Conservation (phyloP, 2,113 vertebrate genomes). For the Epinephelus moara region DNA sequence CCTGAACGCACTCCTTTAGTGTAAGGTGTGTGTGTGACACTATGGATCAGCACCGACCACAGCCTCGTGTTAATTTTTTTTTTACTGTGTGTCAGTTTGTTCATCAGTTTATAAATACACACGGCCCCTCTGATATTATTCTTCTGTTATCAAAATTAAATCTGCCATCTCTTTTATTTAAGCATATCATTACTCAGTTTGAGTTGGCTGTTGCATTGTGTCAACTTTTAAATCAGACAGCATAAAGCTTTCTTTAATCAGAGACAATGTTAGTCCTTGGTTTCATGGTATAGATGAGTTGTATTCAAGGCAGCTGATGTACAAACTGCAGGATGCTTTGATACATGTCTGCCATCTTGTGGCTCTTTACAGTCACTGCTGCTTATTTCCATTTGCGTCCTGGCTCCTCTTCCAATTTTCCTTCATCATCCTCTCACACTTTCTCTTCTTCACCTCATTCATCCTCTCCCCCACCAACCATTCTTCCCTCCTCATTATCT, state of each 20-base stretch:
- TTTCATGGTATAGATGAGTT: background rate
- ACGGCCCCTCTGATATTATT: background rate
- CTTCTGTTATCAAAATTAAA: background rate
- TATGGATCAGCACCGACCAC: background rate
- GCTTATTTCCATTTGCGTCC: background rate
- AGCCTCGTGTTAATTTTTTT: background rate
- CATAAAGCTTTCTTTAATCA: background rate
- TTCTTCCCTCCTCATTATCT: background rate
- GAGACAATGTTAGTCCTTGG: background rate
- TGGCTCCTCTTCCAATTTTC: background rate
- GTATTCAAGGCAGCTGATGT: background rate
- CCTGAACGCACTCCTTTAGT: conserved; percentile 40
- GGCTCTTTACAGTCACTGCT: conserved; percentile 35
- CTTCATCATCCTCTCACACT: background rate
- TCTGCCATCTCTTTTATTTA: background rate
- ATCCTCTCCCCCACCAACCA: background rate
- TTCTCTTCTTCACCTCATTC: background rate
- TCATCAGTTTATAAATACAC: background rate
- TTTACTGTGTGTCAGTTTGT: background rate
- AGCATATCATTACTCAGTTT: background rate
- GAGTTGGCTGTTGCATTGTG: background rate
- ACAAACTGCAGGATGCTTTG: background rate
- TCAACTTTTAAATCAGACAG: background rate
- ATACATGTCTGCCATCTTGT: conserved; percentile 69
- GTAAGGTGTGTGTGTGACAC: conserved; percentile 15